Evolutionary conservation across 53 echinoderm and acorn worm species (phyloP).

Genomic region (Mesocentrotus franciscanus): DNA sequence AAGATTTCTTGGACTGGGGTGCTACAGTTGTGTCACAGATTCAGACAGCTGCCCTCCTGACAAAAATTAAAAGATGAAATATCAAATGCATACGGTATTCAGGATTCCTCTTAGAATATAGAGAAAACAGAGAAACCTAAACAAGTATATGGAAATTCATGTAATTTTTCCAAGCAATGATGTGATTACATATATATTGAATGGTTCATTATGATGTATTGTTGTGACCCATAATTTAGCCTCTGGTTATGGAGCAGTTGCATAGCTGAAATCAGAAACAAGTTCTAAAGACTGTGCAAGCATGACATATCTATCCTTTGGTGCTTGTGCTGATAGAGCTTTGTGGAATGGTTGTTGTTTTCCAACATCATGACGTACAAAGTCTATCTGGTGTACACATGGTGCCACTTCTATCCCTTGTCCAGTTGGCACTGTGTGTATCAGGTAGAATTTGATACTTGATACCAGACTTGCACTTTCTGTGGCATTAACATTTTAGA

Average conservation of each 20-base stretch:
- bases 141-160: too few species aligned
- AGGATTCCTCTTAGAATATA: too few species aligned
- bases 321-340: background rate
- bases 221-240: too few species aligned
- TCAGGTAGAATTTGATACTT: background rate
- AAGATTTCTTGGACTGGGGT: background rate
- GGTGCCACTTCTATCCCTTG: background rate
- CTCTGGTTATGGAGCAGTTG: background rate
- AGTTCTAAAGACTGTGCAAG: background rate
- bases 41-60: background rate
- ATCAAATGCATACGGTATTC: background rate
- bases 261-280: background rate
- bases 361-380: background rate
- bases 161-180: too few species aligned
- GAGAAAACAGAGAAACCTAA: too few species aligned
- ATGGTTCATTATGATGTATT: too few species aligned
- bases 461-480: background rate
- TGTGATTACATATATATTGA: too few species aligned
- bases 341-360: background rate
- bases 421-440: background rate
- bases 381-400: background rate
- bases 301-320: background rate
- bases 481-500: background rate
- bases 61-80: background rate
- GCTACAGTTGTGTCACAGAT: background rate